phyloP scores from a whole-genome alignment of 1,140 invertebrate species.

The Bombus pascuorum region DNA sequence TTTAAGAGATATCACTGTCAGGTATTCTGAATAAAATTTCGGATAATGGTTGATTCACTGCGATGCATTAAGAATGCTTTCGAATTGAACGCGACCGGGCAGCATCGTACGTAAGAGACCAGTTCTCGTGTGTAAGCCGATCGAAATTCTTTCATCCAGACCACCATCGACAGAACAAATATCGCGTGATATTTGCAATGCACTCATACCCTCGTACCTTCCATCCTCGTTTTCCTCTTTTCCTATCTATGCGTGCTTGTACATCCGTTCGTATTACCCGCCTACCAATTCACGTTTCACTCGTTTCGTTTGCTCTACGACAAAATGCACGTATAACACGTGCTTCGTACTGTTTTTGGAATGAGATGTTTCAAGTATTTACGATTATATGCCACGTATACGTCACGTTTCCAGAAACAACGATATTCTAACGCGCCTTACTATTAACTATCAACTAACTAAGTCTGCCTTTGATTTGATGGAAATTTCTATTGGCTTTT shows the following conservation, averaged over 20 bases:
- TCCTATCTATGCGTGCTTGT: not conserved
- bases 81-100: not conserved
- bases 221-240: not conserved
- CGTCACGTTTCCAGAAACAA: not conserved
- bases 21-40: too few species aligned
- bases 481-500: not conserved
- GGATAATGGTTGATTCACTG: not conserved
- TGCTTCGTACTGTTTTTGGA: not conserved
- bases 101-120: slow-evolving; percentile 6
- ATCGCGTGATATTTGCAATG: slow-evolving; percentile 65
- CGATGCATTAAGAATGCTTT: not conserved
- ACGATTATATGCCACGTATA: not conserved
- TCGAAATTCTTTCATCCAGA: slow-evolving; percentile 49
- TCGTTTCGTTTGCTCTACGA: not conserved
- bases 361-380: not conserved
- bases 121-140: slow-evolving; percentile 44
- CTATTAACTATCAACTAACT: not conserved
- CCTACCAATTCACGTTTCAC: not conserved
- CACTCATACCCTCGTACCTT: slow-evolving; percentile 45
- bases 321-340: not conserved
- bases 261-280: slow-evolving; percentile 20
- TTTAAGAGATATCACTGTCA: not conserved
- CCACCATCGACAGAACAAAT: slow-evolving; percentile 62
- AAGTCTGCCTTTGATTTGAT: too few species aligned
- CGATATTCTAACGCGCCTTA: not conserved